phyloP scores from a whole-genome alignment of 2,113 vertebrate species.

The Urocitellus parryii region DNA sequence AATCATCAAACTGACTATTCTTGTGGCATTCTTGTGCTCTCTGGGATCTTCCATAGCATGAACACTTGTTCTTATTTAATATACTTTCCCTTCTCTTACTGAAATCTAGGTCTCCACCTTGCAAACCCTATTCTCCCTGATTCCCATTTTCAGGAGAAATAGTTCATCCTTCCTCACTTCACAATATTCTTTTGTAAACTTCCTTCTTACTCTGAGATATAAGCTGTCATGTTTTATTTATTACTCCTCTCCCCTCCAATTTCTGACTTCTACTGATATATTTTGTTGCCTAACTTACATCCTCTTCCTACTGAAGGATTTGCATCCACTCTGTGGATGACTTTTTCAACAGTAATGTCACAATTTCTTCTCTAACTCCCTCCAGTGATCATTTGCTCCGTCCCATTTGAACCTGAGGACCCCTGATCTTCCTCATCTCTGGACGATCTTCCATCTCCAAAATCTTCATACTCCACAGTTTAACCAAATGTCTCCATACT shows the following conservation, averaged over 20 bases:
- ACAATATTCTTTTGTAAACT: background rate
- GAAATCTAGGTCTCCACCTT: background rate
- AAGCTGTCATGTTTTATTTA: background rate
- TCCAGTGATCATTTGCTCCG: background rate
- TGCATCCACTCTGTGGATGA: background rate
- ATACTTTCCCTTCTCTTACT: background rate
- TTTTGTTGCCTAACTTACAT: background rate
- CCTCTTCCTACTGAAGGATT: background rate
- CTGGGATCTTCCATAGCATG: background rate
- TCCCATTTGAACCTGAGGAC: background rate
- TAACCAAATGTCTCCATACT: background rate
- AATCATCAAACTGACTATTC: background rate
- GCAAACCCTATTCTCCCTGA: background rate
- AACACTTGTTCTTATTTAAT: background rate
- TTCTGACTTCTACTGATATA: background rate
- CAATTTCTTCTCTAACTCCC: background rate
- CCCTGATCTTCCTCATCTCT: background rate
- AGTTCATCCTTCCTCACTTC: fast-evolving
- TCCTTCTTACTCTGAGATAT: background rate
- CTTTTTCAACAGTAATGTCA: background rate
- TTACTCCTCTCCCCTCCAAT: background rate
- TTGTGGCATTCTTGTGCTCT: background rate
- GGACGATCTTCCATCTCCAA: background rate
- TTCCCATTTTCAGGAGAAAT: background rate
- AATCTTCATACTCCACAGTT: background rate